Conservation (phyloP, 1,140 invertebrate genomes). For the Carposina sasakii region DNA sequence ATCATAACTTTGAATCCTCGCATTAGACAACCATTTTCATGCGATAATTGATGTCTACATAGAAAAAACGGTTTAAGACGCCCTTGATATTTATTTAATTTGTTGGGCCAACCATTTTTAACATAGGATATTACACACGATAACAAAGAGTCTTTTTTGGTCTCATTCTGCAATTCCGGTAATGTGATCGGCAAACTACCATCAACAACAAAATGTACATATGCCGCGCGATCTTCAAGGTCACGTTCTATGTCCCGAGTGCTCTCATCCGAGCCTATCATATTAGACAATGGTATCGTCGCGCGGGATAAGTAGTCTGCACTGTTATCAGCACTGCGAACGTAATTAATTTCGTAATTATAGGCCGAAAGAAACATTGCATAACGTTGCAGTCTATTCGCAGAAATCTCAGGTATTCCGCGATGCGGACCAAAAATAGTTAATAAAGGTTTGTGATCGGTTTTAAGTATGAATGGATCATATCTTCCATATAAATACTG, state of each 20-base stretch:
- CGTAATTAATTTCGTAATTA: conserved; percentile 6
- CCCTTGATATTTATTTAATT: background rate
- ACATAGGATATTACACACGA: background rate
- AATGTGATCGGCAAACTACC: background rate
- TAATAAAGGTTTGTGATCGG: conserved; percentile 8
- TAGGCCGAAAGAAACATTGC: background rate
- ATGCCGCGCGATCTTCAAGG: conserved; percentile 2
- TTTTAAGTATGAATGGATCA: conserved; percentile 1
- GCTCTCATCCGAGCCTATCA: background rate
- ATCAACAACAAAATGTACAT: background rate
- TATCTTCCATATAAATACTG: conserved; percentile 34
- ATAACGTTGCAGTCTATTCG: conserved; percentile 6
- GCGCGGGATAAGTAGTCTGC: conserved; percentile 8
- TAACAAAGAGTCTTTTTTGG: background rate
- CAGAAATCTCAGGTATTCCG: background rate
- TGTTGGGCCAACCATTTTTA: conserved; percentile 1
- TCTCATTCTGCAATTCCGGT: background rate
- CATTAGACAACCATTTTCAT: conserved; percentile 8
- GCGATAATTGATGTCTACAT: background rate
- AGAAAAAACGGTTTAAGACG: conserved; percentile 7
- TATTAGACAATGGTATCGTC: background rate
- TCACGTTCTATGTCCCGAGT: background rate
- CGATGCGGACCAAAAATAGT: conserved; percentile 2
- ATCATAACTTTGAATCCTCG: conserved; percentile 3
- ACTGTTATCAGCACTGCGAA: conserved; percentile 1